Percentiles rank a stretch among this genome's conserved stretches.
phyloP scores from a whole-genome alignment of 2,888 invertebrate species.

The Xestia ashworthii region DNA sequence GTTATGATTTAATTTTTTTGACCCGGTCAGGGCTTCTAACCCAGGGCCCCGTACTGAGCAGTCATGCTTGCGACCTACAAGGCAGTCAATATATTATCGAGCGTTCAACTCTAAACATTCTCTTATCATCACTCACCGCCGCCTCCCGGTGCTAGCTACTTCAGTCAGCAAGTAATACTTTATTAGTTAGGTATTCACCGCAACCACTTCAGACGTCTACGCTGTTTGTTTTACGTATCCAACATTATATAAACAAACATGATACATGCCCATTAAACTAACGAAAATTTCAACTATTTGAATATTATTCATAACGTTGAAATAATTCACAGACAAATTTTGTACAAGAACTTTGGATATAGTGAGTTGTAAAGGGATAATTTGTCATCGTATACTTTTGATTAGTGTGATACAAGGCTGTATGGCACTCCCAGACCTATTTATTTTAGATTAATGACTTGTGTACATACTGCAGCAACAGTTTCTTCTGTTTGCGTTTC shows the following conservation, averaged over 20 bases:
- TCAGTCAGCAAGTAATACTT: slow-evolving; percentile 36
- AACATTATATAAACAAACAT: slow-evolving; percentile 57
- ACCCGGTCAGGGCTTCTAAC: neutral
- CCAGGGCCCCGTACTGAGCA: too few relatives aligned
- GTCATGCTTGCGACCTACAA: neutral
- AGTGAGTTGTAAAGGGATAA: slow-evolving; percentile 12
- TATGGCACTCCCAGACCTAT: neutral
- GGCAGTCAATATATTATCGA: slow-evolving; percentile 28
- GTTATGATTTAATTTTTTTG: neutral
- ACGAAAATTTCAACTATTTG: slow-evolving; percentile 49
- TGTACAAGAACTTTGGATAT: slow-evolving; percentile 4
- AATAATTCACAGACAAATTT: slow-evolving; percentile 32
- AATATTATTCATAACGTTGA: slow-evolving; percentile 43
- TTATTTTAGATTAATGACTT: slow-evolving; percentile 21
- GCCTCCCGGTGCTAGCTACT: slow-evolving; percentile 14
- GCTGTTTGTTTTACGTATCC: slow-evolving; percentile 52
- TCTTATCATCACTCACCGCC: slow-evolving; percentile 39
- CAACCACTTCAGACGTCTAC: slow-evolving; percentile 40
- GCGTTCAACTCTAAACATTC: slow-evolving; percentile 37
- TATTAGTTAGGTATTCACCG: slow-evolving; percentile 33
- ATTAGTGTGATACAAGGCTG: neutral
- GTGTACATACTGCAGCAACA: slow-evolving; percentile 66
- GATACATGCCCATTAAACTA: slow-evolving; percentile 40
- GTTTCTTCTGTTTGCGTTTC: slow-evolving; percentile 54
- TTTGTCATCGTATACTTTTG: slow-evolving; percentile 13